phyloP scores from a whole-genome alignment of 2,888 invertebrate genomes.

The Lasiommata megera region DNA sequence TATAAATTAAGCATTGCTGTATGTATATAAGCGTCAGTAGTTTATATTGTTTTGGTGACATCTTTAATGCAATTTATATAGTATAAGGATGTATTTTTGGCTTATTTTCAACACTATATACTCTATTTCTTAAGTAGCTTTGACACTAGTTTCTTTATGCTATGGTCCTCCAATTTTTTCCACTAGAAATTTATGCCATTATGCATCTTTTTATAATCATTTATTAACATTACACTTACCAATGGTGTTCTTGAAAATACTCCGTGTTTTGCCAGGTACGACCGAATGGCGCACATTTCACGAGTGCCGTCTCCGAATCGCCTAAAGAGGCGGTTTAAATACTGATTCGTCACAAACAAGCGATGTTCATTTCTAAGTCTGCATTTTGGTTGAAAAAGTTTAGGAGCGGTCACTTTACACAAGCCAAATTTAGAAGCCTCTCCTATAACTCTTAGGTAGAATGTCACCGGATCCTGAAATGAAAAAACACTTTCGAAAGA shows the following conservation, averaged over 20 bases:
- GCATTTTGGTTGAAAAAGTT: constrained; percentile 87
- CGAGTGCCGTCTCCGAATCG: constrained; percentile 95
- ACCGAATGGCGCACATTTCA: constrained; percentile 91
- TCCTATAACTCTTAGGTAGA: constrained; percentile 89
- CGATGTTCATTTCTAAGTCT: constrained; percentile 91
- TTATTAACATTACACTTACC: too few species aligned
- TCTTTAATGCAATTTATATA: too few species aligned
- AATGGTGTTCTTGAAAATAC: constrained; percentile 88
- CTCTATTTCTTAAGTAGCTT: too few species aligned
- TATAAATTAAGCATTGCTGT: too few species aligned
- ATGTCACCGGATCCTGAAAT: constrained; percentile 89
- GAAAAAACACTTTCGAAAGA: background rate
- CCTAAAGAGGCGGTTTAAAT: constrained; percentile 91
- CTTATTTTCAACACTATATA: too few species aligned
- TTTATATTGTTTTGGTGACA: too few species aligned
- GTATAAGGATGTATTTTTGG: too few species aligned
- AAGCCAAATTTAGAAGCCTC: constrained; percentile 91
- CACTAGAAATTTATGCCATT: too few species aligned
- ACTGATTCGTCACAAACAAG: constrained; percentile 94
- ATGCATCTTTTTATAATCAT: too few species aligned
- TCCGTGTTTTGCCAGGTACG: constrained; percentile 89
- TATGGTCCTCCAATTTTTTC: too few species aligned
- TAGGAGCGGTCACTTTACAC: constrained; percentile 93
- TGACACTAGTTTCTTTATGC: too few species aligned
- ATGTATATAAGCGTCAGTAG: too few species aligned